Conservation (phyloP, 2,888 invertebrate species). For the Stenodema calcarata region DNA sequence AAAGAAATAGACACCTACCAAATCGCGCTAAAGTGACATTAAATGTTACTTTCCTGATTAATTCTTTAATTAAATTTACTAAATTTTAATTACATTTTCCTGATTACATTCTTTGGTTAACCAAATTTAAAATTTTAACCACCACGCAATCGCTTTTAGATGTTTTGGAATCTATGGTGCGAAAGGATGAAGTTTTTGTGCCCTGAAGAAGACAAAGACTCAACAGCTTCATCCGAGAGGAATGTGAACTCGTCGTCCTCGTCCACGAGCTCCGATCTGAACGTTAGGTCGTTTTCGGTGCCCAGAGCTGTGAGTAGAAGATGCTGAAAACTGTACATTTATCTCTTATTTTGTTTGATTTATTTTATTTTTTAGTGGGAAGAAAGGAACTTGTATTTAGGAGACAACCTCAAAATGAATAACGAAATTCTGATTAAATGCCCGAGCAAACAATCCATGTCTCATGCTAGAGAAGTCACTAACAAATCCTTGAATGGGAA, state of each 20-base stretch:
- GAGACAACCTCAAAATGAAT: slow-evolving; percentile 57
- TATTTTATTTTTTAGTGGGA: slow-evolving; percentile 63
- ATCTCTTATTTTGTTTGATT: too few relatives aligned
- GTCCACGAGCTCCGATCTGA: neutral
- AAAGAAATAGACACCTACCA: too few relatives aligned
- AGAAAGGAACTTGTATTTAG: slow-evolving; percentile 67
- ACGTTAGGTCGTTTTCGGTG: neutral
- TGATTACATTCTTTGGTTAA: too few relatives aligned
- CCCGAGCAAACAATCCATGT: neutral
- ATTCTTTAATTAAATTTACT: too few relatives aligned
- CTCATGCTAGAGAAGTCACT: neutral
- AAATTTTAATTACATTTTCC: too few relatives aligned
- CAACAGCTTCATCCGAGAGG: neutral
- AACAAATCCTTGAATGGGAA: neutral
- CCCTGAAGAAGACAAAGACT: slow-evolving; percentile 59
- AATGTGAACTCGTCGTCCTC: neutral
- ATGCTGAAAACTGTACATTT: neutral
- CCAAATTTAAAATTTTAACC: too few relatives aligned
- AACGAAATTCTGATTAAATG: neutral
- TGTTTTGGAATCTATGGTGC: slow-evolving; percentile 71
- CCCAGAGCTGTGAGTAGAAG: neutral
- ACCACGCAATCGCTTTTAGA: slow-evolving; percentile 60
- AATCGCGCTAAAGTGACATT: too few relatives aligned
- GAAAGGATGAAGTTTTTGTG: slow-evolving; percentile 64
- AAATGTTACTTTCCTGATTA: too few relatives aligned